Evolutionary conservation across 35 echinoderm and acorn worm genomes (phyloP).

Genomic region (Apostichopus parvimensis): DNA sequence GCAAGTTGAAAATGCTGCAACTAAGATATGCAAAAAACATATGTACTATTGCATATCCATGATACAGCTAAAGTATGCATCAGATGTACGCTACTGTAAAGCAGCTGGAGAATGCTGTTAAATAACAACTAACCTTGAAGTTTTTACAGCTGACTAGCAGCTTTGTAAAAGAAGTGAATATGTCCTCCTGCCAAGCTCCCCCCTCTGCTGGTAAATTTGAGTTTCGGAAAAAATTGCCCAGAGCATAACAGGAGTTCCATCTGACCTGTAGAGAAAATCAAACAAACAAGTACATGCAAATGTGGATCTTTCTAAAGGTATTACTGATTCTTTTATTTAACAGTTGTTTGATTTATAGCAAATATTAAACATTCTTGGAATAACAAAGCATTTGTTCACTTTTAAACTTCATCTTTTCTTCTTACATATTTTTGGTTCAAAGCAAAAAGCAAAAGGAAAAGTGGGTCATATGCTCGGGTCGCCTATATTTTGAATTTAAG

Average conservation of each 20-base stretch:
- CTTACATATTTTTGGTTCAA: too few species aligned
- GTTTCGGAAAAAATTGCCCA: slow-evolving; percentile 87
- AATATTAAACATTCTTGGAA: not conserved
- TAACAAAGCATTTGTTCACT: too few species aligned
- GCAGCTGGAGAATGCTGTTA: too few species aligned
- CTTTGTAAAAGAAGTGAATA: slow-evolving; percentile 70
- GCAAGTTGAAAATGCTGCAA: too few species aligned
- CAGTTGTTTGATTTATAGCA: not conserved
- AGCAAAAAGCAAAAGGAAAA: too few species aligned
- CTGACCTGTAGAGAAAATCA: slow-evolving; percentile 56
- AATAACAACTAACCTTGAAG: slow-evolving; percentile 76
- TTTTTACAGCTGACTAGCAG: slow-evolving; percentile 89
- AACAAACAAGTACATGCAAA: not conserved
- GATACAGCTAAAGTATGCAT: too few species aligned
- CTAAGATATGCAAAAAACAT: too few species aligned
- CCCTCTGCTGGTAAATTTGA: slow-evolving; percentile 64
- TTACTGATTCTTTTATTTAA: not conserved
- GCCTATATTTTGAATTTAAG: too few species aligned
- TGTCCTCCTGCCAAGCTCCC: slow-evolving; percentile 70
- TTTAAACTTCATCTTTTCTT: too few species aligned
- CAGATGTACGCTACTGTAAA: too few species aligned
- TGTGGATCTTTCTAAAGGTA: not conserved
- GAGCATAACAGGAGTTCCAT: slow-evolving; percentile 98
- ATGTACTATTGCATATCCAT: too few species aligned
- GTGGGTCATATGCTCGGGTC: too few species aligned